Base-by-base conservation (phyloP, 2,888 invertebrate genomes). In the Sphecodes monilicornis region DNA sequence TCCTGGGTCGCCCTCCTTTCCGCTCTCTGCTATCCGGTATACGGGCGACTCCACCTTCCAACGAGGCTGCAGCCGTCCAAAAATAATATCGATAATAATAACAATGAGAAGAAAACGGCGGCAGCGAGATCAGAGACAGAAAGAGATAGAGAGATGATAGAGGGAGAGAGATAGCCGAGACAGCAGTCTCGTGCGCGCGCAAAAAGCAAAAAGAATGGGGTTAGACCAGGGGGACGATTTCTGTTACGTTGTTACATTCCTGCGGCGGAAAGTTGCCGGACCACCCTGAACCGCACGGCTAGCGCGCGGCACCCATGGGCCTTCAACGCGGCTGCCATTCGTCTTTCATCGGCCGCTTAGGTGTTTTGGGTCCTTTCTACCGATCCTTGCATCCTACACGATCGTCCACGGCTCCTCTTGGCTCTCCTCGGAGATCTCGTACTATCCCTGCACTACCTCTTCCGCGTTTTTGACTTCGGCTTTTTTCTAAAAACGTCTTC, bases 181-280 rank as follows among this genome's bases (percentile, higher is more conserved):
- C 57, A 29, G 57, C 50, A 50, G 50, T 50, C 57, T 29, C 57
- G 57, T 29, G 57, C 57, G 26, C 57, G 26, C 26, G 32, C 66
- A 50, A 54, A 81, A 84, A 88, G 29, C 64, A 64, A 92, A 91
- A 77, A 91, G 80, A 91, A 22, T 22, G 66, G 18, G 66, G 66
- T 66, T 66, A 91, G 92, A 91, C 93, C 92, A 92, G 92, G 92
- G 91, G 87, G 92, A 93, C 93, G 93, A 94, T 94, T 93, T 93
- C 93, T 94, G 93, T 94, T 93, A 92, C 90, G 92, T 93, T 92
- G 93, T 93, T 93, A 93, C 94, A 94, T 94, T 94, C 94, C 93
- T 92, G 91, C 92, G 91, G 92, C 92, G 91, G 90, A 92, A 93
- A 93, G 92, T 93, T 90, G 93, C 90, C 84, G 94, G 94, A 94